Percentiles rank a stretch among this genome's conserved stretches.
Conservation (phyloP, 2,113 vertebrate genomes). For the Chrysemys picta region DNA sequence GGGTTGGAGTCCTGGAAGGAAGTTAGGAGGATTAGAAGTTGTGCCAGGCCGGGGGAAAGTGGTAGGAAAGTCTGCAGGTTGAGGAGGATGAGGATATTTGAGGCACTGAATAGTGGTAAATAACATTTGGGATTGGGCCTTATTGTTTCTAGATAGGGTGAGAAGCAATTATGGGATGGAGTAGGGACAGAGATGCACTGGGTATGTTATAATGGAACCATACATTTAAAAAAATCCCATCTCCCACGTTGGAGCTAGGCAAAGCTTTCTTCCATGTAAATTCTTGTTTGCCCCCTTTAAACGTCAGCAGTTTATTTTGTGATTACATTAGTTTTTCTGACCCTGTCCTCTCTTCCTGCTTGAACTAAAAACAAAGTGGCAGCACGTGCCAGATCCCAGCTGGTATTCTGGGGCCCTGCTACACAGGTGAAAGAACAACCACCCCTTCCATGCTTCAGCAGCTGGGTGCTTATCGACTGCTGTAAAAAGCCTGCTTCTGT, state of each 20-base stretch:
- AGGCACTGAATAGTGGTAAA: neutral
- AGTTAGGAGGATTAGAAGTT: neutral
- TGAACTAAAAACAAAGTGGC: neutral
- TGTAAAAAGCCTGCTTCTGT: neutral
- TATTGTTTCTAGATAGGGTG: neutral
- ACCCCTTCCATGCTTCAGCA: neutral
- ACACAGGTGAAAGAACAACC: neutral
- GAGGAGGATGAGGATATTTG: neutral
- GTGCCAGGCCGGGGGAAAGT: neutral
- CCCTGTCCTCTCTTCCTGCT: neutral
- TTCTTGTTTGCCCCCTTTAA: neutral
- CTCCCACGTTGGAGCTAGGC: neutral
- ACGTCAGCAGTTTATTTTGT: neutral
- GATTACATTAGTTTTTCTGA: neutral
- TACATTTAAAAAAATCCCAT: neutral
- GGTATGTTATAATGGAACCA: neutral
- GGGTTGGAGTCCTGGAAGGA: neutral
- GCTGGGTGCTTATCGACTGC: neutral
- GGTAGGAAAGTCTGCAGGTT: neutral
- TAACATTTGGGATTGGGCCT: neutral
- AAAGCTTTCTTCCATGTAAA: neutral
- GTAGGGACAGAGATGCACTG: neutral
- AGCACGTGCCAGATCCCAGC: neutral
- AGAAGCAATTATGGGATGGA: neutral
- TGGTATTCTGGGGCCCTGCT: neutral